Conservation (phyloP, 2,113 vertebrate genomes). For the Dicerorhinus sumatrensis region DNA sequence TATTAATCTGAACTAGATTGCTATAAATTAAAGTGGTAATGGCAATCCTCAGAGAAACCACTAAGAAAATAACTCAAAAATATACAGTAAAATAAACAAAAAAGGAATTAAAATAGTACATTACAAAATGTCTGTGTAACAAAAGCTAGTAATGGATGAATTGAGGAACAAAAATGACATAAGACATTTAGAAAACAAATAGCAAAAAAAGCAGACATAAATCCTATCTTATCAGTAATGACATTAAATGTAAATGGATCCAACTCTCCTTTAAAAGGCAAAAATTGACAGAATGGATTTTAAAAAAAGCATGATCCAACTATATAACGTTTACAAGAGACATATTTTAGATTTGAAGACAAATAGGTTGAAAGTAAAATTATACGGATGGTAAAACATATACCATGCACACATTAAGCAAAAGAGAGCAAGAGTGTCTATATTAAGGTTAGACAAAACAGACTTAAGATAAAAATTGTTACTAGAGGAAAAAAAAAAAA, state of each 20-base stretch:
- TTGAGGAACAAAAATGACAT: background rate
- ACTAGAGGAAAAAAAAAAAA: background rate
- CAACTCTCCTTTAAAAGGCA: background rate
- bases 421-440: background rate
- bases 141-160: background rate
- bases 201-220: background rate
- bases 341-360: background rate
- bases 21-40: background rate
- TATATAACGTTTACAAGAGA: background rate
- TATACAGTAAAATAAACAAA: background rate
- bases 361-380: background rate
- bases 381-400: background rate
- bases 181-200: background rate
- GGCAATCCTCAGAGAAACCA: background rate
- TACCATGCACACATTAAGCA: background rate
- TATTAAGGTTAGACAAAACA: background rate
- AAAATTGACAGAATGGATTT: no score
- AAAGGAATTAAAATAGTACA: background rate
- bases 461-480: background rate
- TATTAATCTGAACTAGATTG: background rate
- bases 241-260: background rate
- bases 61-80: background rate
- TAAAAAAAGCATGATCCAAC: background rate
- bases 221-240: background rate
- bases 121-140: background rate